A percentile compares a stretch with the other conserved stretches of the same genome.
phyloP scores from a whole-genome alignment of 2,113 vertebrate species.

The chimpanzee (Pan troglodytes) region NHGRI_mPanTro3-v2.1_pri NC_072414.2:12022501-12023000 shows the following conservation, averaged over 20 bases:
- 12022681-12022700: background rate
- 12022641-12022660: background rate
- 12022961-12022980: background rate
- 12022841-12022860: constrained; percentile 83
- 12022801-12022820: constrained; percentile 90
- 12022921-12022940: background rate
- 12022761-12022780: constrained; percentile 40
- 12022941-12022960: background rate
- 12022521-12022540: background rate
- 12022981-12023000: background rate
- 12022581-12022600: background rate
- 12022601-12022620: no score
- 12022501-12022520: background rate
- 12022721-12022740: rapidly evolving
- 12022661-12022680: background rate
- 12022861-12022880: background rate
- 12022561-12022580: background rate
- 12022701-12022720: background rate
- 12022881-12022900: background rate
- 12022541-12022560: background rate
- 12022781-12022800: constrained; percentile 93
- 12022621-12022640: no score
- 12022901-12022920: background rate
- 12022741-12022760: background rate
- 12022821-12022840: constrained; percentile 95